Evolutionary conservation across 2,888 invertebrate species (phyloP).

Genomic region (Caenorhabditis macrosperma): DNA sequence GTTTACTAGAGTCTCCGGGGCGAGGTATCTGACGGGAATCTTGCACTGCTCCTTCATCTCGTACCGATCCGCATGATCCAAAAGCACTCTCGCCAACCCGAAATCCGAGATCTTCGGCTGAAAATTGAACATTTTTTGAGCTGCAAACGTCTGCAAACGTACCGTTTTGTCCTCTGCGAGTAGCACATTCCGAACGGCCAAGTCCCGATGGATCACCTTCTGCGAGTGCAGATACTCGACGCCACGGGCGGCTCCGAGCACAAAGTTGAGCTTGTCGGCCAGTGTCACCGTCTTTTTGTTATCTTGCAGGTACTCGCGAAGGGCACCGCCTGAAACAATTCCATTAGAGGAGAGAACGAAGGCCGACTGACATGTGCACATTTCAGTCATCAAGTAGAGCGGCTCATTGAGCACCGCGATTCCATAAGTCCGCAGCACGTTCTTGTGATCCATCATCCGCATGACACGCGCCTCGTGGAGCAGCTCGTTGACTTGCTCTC

Average conservation of each 20-base stretch:
- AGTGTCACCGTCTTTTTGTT: constrained; percentile 28
- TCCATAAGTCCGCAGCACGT: constrained; percentile 40
- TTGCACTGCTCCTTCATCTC: constrained; percentile 45
- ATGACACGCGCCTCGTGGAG: constrained; percentile 45
- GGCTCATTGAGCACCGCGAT: constrained; percentile 45
- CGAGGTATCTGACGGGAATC: constrained; percentile 47
- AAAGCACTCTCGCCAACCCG: constrained; percentile 37
- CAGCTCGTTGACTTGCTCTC: constrained; percentile 27
- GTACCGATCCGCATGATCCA: constrained; percentile 38
- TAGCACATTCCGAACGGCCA: constrained; percentile 46
- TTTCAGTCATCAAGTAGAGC: constrained; percentile 39
- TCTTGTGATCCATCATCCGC: constrained; percentile 38
- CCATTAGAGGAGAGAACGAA: background rate
- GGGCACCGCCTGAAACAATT: constrained; percentile 27
- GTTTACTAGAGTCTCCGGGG: constrained; percentile 54
- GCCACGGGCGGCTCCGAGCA: constrained; percentile 47
- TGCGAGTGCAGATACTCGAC: constrained; percentile 57
- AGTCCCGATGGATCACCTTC: constrained; percentile 48
- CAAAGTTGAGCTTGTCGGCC: constrained; percentile 21
- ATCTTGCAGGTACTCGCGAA: constrained; percentile 45
- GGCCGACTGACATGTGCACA: constrained; percentile 28
- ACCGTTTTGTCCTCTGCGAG: constrained; percentile 36
- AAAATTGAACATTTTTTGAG: background rate
- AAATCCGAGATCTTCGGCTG: constrained; percentile 52
- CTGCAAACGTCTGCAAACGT: background rate